Percentiles rank a stretch among this genome's conserved stretches.
Conservation (phyloP, 2,888 invertebrate species). For the Drosophila leonis region DNA sequence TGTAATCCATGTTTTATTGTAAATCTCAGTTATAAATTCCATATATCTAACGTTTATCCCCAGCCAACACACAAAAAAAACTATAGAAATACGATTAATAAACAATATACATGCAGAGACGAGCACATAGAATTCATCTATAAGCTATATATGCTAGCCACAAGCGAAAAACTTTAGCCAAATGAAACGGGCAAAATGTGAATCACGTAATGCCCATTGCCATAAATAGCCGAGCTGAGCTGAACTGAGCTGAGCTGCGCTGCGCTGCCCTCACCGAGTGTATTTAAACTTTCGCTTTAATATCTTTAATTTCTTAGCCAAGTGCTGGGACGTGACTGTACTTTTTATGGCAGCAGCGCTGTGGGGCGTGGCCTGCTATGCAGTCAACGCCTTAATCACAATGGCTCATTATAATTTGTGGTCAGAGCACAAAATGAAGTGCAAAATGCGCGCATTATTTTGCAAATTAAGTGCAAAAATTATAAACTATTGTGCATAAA, state of each 20-base stretch:
- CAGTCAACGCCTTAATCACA: constrained; percentile 65
- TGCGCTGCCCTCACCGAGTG: constrained; percentile 8
- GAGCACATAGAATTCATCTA: background rate
- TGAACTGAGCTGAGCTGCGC: background rate
- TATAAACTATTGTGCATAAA: constrained; percentile 63
- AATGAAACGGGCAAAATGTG: constrained; percentile 12
- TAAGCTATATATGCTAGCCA: constrained; percentile 2
- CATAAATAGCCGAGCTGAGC: constrained; percentile 20
- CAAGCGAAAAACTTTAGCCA: background rate
- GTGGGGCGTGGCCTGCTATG: background rate
- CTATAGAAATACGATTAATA: constrained; percentile 1
- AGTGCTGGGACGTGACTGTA: constrained; percentile 65
- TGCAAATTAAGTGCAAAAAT: constrained; percentile 76
- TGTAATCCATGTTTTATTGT: background rate
- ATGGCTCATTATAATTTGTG: constrained; percentile 79
- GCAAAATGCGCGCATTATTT: constrained; percentile 74
- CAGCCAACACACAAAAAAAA: background rate
- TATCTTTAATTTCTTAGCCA: constrained; percentile 54
- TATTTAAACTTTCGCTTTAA: constrained; percentile 51
- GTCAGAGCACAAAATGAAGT: constrained; percentile 76
- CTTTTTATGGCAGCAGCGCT: constrained; percentile 48
- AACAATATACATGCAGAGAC: background rate
- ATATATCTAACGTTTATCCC: background rate
- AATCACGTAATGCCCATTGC: constrained; percentile 44
- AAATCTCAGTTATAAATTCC: background rate